These are phyloP conservation scores for Leptinotarsa texana DNA, from an alignment of 1,140 invertebrate species.

Conservation along the genomic window DNA sequence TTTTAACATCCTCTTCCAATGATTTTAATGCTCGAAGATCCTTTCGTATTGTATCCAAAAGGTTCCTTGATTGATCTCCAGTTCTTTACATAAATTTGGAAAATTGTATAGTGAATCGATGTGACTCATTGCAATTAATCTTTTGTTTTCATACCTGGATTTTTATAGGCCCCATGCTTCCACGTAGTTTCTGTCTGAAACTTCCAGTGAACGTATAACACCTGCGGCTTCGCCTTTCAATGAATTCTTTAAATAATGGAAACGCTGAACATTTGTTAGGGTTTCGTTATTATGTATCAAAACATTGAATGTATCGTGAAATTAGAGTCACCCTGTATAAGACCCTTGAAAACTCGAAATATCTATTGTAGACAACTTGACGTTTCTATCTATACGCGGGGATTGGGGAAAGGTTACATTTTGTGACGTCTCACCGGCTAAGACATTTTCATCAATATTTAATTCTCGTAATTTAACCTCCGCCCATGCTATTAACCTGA, in stretches of 20 bases:
- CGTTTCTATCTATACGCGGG: background rate
- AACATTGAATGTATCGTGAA: conserved; percentile 26
- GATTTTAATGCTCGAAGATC: background rate
- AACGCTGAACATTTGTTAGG: background rate
- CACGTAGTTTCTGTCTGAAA: conserved; percentile 18
- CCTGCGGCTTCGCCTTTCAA: conserved; percentile 19
- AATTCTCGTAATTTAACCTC: conserved; percentile 6
- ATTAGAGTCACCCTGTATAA: background rate
- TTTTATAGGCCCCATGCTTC: conserved; percentile 25
- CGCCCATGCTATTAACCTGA: background rate
- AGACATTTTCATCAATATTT: conserved; percentile 8
- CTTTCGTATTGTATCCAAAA: background rate
- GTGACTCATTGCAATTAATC: background rate
- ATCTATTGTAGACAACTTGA: background rate
- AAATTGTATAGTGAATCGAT: conserved; percentile 21
- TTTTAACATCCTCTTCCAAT: background rate
- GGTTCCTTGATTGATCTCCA: background rate
- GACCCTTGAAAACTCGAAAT: background rate
- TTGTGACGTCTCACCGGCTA: background rate
- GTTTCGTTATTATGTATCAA: conserved; percentile 31
- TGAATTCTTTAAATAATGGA: conserved; percentile 27
- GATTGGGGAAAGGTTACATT: background rate
- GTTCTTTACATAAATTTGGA: background rate
- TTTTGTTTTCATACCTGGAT: conserved; percentile 30
- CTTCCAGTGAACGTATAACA: conserved; percentile 27